These are phyloP conservation scores for Callospermophilus lateralis DNA, from an alignment of 2,113 vertebrate genomes.

Conservation along the genomic window DNA sequence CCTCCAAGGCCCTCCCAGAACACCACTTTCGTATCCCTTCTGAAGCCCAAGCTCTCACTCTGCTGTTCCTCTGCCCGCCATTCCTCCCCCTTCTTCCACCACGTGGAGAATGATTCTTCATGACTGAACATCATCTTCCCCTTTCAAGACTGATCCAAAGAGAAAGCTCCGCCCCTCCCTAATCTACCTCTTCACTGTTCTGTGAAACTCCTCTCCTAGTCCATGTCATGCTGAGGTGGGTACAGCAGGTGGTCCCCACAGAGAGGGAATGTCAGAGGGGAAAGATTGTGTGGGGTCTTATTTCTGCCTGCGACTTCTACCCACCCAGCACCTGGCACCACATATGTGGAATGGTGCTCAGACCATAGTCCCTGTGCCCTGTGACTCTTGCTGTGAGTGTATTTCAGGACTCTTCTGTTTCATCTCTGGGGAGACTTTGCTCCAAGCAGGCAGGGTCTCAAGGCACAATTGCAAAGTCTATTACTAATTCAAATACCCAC, in stretches of 20 bases:
- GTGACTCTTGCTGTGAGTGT: background rate
- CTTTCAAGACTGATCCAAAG: background rate
- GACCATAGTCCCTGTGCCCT: background rate
- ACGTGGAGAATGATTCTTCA: background rate
- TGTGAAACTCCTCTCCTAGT: background rate
- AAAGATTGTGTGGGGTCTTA: too few species aligned
- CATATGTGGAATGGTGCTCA: accelerated
- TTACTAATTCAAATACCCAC: background rate
- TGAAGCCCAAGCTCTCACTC: too few species aligned
- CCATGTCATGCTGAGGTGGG: background rate
- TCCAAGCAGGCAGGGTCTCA: background rate
- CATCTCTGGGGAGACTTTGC: background rate
- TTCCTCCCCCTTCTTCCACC: background rate
- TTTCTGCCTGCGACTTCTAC: background rate
- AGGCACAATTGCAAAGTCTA: background rate
- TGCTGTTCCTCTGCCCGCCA: too few species aligned
- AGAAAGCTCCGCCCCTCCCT: background rate
- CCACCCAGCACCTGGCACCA: background rate
- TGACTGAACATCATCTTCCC: background rate
- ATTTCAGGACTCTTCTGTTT: background rate
- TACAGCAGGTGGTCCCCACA: background rate
- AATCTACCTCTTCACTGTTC: background rate
- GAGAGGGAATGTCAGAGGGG: background rate
- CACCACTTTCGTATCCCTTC: background rate
- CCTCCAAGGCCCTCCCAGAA: too few species aligned